Evolutionary conservation across 2,888 invertebrate species (phyloP), one percentile per base, ranked within the genome.

Genomic region (Odontothrips loti): DNA sequence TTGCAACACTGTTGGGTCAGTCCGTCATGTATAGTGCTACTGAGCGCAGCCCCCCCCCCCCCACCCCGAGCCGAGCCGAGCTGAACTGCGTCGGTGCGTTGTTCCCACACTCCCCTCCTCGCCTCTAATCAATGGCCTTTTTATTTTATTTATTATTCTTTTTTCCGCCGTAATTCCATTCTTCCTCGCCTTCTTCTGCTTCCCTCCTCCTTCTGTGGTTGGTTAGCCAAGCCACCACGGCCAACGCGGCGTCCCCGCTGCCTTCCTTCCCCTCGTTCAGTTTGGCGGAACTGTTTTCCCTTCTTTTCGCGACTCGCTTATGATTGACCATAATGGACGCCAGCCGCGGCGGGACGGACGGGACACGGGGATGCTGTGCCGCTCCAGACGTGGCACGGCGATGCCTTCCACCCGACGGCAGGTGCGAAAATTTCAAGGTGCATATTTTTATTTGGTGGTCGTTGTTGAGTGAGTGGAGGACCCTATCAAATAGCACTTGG

Each of bases 71-170:
- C 34, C 3, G 34, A 43, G 34, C 34, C 6, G 34, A 2, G 34
- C 34, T 43, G 34, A 43, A 6, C 58, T 20, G 68, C 68, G 68
- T 75, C 68, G 68, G 68, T 27, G 68, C 68, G 68, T 75, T 27
- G 68, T 75, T 75, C 68, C 68, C 68, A 75, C 68, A 75, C 68
- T 75, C 27, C 68, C 58, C 68, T 75, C 68, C 23, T 75, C 68
- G 68, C 68, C 68, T 75, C 68, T 75, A 27, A 75, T 75, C 68
- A 75, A 75, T 75, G 68, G 68, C 68, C 68, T 75, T 75, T 75
- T 75, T 75, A 75, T 75, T 75, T 75, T 75, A 75, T 75, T 23
- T 75, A 75, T 75, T 27, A 75, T 75, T 75, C 68, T 75, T 75
- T 75, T 75, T 75, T 75, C 68, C 68, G 68, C 23, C 68, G 68